These are phyloP conservation scores for Condylura cristata DNA, from an alignment of 2,113 vertebrate species.

Conservation along the genomic window DNA sequence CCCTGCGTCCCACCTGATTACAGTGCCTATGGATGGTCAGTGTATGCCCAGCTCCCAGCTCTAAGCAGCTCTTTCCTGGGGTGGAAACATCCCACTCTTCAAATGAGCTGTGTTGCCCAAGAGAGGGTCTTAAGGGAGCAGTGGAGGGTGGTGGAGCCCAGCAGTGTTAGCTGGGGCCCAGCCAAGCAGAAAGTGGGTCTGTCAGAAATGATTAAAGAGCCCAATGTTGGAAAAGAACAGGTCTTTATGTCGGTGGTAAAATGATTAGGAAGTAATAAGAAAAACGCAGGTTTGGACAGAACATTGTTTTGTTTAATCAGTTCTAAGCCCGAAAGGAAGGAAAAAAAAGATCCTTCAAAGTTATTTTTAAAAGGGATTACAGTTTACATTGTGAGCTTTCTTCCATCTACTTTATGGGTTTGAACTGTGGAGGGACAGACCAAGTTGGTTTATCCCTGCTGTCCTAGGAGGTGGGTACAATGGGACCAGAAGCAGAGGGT, in stretches of 20 bases:
- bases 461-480: neutral
- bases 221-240: conserved; percentile 68
- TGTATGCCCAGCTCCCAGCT: neutral
- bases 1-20: neutral
- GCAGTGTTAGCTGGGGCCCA: conserved; percentile 71
- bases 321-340: conserved; percentile 62
- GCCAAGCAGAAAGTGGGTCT: conserved; percentile 80
- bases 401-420: neutral
- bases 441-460: neutral
- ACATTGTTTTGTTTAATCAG: conserved; percentile 79
- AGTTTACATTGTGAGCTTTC: neutral
- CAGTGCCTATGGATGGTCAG: rapidly evolving
- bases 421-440: neutral
- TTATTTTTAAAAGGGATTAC: conserved; percentile 61
- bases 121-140: conserved; percentile 73
- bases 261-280: conserved; percentile 77
- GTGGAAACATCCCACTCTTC: rapidly evolving
- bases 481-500: neutral
- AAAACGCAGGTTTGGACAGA: conserved; percentile 77
- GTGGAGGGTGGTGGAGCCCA: conserved; percentile 70
- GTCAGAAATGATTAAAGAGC: conserved; percentile 83
- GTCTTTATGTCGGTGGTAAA: conserved; percentile 78
- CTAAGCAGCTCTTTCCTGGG: neutral
- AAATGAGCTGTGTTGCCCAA: conserved; percentile 46
- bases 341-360: conserved; percentile 30